Evolutionary conservation across 2,888 invertebrate species (phyloP), one percentile per base, ranked within the genome.

Genomic region (Lepidochrysops patricia): DNA sequence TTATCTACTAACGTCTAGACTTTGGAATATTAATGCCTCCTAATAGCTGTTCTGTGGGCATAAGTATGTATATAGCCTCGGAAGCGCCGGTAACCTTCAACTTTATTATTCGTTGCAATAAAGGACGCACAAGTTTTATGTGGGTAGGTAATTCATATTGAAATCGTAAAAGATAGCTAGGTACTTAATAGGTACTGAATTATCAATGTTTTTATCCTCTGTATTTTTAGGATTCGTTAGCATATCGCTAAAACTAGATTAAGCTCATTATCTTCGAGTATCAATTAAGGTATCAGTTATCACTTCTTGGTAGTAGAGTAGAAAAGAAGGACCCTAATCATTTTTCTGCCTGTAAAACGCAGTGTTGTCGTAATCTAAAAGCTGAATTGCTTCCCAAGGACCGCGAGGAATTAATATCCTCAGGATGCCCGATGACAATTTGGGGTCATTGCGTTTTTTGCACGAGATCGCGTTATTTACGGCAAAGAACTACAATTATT

Each of bases 1-100:
- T 29, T 64, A 64, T 63, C 61, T 56, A 63, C 63, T 49, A 62
- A 19, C 43, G 56, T 35, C 19, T 60, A 60, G 61, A 58, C 32
- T 60, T 54, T 56, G 15, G 50, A 35, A 58, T 35, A 23, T 50
- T 34, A 19, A 58, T 50, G 27, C 26, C 50, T 54, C 19, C 43
- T 23, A 43, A 9, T 2, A 19, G 19, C 19, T 43, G 19, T 9
- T 37, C 29, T 29, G 29, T 29, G 9, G 37, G 37, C 37, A 29
- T 9, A 29, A 7, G 13, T 37, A 37, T 37, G 13, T 15, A 7
- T 29, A 1, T 37, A 19, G 15, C 37, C 37, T 37, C 37, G 7
- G 5, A 37, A n/a, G n/a, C n/a, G 37, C 7, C 2, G 37, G 23
- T 19, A 9, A 19, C 9, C 19, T 43, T 19, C 3, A 23, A 43